phyloP scores from a whole-genome alignment of 2,797 vertebrate genomes.

The Lophotriccus pileatus region DNA sequence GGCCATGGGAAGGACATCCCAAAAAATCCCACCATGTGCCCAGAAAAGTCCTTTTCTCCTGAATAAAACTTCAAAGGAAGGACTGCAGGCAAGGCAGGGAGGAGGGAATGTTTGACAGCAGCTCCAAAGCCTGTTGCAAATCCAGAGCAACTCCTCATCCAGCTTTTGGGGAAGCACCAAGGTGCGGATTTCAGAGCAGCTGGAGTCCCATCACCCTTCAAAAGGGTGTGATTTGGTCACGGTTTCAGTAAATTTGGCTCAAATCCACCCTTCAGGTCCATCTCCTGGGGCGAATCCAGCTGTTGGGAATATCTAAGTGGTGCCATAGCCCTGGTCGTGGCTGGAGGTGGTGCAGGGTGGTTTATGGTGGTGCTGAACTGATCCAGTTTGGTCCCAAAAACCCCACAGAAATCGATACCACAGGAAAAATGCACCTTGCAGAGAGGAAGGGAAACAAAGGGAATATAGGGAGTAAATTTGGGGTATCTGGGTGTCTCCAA shows the following conservation, averaged over 20 bases:
- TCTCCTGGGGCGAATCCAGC: not conserved
- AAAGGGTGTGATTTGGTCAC: accelerated
- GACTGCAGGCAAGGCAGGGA: not conserved
- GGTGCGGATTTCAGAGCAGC: not conserved
- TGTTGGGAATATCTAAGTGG: not conserved
- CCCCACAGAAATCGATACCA: not conserved
- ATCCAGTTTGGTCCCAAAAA: not conserved
- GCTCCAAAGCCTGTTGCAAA: not conserved
- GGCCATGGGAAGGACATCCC: not conserved
- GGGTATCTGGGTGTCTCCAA: not conserved
- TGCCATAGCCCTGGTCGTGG: accelerated
- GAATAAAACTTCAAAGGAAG: not conserved
- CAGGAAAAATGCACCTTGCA: not conserved
- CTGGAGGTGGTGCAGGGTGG: accelerated
- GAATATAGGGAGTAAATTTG: not conserved
- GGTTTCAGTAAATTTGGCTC: not conserved
- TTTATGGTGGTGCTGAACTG: not conserved
- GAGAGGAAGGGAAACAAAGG: not conserved
- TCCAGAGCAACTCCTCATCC: not conserved
- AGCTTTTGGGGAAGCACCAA: not conserved
- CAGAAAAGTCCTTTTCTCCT: not conserved
- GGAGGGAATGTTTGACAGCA: not conserved
- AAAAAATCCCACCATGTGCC: not conserved
- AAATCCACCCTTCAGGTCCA: not conserved
- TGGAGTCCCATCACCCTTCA: not conserved